A percentile compares a stretch with the other conserved stretches of the same genome.
phyloP scores from a whole-genome alignment of 2,888 invertebrate genomes.

The Mythimna vitellina region DNA sequence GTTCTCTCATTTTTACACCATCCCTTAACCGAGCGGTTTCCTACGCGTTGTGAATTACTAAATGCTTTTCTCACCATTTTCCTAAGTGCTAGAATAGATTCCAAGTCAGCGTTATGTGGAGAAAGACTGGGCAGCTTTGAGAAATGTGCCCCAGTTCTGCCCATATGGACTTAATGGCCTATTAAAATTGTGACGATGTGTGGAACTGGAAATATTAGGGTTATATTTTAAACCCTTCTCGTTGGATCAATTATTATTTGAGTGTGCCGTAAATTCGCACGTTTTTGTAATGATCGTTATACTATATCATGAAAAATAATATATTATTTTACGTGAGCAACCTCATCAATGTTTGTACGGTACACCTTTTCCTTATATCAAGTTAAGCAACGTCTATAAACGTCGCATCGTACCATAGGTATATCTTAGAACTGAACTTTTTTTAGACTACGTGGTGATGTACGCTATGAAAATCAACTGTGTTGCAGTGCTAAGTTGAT shows the following conservation, averaged over 20 bases:
- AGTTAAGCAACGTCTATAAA: too few relatives aligned
- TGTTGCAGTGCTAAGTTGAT: too few relatives aligned
- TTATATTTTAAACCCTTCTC: constrained; percentile 19
- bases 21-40: constrained; percentile 53
- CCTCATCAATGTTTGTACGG: too few relatives aligned
- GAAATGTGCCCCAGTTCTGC: constrained; percentile 36
- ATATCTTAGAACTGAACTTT: too few relatives aligned
- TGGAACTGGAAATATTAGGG: constrained; percentile 24
- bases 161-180: constrained; percentile 42
- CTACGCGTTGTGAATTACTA: constrained; percentile 59
- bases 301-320: too few relatives aligned
- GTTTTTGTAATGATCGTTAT: background rate
- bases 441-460: too few relatives aligned
- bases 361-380: too few relatives aligned
- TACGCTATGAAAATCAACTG: too few relatives aligned
- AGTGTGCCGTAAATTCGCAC: background rate
- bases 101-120: constrained; percentile 41
- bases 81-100: constrained; percentile 45
- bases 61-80: constrained; percentile 55
- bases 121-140: constrained; percentile 23
- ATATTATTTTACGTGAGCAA: too few relatives aligned
- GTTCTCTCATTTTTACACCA: constrained; percentile 62
- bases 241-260: background rate
- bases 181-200: constrained; percentile 42
- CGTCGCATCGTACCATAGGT: too few relatives aligned